phyloP scores from a whole-genome alignment of 1,140 invertebrate genomes.

The Pseudoatta argentina region DNA sequence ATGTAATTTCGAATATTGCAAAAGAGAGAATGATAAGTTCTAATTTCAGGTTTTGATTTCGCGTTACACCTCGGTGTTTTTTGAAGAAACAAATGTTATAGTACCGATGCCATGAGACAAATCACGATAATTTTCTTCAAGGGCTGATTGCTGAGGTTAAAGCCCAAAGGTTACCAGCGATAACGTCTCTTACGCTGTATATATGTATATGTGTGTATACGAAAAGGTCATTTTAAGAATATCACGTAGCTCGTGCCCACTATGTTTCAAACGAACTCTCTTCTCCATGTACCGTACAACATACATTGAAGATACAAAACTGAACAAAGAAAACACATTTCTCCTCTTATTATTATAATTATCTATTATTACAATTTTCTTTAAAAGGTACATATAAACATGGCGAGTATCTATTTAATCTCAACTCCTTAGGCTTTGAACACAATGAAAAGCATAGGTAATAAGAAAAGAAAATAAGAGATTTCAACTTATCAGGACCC shows the following conservation, averaged over 20 bases:
- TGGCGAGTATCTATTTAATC: not conserved
- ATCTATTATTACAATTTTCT: not conserved
- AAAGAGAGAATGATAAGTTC: not conserved
- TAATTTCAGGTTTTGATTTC: not conserved
- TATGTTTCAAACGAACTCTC: not conserved
- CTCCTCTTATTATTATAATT: not conserved
- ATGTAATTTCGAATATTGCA: not conserved
- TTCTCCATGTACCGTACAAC: not conserved
- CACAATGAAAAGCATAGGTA: no score
- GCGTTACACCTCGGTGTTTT: not conserved
- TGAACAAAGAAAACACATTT: not conserved
- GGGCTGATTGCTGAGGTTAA: conserved; percentile 59
- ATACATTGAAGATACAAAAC: not conserved
- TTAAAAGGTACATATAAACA: not conserved
- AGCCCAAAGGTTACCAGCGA: conserved; percentile 67
- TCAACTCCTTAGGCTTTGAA: no score
- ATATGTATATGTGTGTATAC: not conserved
- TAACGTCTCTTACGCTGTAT: conserved; percentile 10
- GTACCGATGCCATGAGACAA: conserved; percentile 53
- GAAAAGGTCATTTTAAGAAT: conserved; percentile 52
- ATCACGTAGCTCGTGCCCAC: conserved; percentile 23
- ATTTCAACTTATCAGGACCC: no score
- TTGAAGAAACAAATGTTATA: conserved; percentile 31
- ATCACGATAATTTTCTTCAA: conserved; percentile 65
- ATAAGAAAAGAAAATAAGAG: no score